These are phyloP conservation scores for Pseudomyrmex sp. DNA, from an alignment of 1,140 invertebrate species.

Conservation along the genomic window DNA sequence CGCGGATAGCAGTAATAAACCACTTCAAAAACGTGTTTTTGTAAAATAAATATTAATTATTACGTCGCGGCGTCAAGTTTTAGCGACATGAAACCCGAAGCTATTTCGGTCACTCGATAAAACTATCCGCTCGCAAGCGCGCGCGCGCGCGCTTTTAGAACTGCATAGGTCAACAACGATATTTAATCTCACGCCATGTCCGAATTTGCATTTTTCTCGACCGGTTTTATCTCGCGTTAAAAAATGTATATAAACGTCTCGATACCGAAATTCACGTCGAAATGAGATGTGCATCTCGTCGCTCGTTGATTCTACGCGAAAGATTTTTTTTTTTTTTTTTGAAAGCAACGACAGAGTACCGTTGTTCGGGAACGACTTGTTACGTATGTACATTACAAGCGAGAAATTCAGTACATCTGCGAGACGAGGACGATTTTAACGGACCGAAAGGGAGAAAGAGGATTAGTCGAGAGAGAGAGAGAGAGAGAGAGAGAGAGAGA, in stretches of 20 bases:
- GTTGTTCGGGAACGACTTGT: conserved; percentile 32
- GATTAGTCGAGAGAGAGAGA: conserved; percentile 6
- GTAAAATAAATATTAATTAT: conserved; percentile 3
- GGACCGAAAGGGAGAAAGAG: background rate
- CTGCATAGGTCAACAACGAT: conserved; percentile 21
- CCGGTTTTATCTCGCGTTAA: conserved; percentile 19
- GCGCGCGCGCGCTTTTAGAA: background rate
- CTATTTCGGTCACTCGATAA: conserved; percentile 26
- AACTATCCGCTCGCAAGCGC: background rate
- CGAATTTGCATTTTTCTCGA: conserved; percentile 46
- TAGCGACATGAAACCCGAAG: background rate
- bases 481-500: background rate
- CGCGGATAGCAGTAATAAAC: background rate
- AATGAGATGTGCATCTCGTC: conserved; percentile 5
- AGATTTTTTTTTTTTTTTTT: conserved; percentile 22
- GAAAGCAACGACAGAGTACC: conserved; percentile 2
- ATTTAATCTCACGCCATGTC: conserved; percentile 35
- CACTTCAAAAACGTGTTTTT: background rate
- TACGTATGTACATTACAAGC: background rate
- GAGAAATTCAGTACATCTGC: conserved; percentile 45
- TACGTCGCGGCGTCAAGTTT: background rate
- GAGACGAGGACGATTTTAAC: conserved; percentile 37
- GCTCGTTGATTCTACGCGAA: background rate
- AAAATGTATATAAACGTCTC: background rate
- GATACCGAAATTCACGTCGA: background rate